Conservation (phyloP, 2,888 invertebrate species). For the Cephus pulcher region DNA sequence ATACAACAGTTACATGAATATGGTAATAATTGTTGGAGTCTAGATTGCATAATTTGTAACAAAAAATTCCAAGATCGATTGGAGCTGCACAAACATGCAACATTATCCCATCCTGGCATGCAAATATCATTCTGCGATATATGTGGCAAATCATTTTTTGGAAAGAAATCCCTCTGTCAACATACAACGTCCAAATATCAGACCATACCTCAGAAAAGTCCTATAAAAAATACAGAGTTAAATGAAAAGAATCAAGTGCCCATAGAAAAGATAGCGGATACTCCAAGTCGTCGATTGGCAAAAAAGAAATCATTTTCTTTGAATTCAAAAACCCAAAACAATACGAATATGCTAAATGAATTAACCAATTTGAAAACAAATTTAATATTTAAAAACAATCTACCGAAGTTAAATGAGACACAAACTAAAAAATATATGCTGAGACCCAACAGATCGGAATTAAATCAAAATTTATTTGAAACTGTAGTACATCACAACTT, state of each 20-base stretch:
- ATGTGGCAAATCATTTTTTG: slow-evolving; percentile 25
- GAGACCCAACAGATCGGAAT: not conserved
- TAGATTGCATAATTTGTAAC: slow-evolving; percentile 23
- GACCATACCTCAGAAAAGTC: not conserved
- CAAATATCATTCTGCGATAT: slow-evolving; percentile 29
- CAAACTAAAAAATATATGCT: not conserved
- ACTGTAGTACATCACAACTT: not conserved
- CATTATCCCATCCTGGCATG: slow-evolving; percentile 18
- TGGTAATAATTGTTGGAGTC: not conserved
- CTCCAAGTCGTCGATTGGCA: not conserved
- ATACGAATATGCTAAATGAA: not conserved
- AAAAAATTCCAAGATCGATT: slow-evolving; percentile 21
- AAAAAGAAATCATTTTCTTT: slow-evolving; percentile 4
- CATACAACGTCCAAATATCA: slow-evolving; percentile 22
- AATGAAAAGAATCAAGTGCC: not conserved
- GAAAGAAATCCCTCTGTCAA: slow-evolving; percentile 14
- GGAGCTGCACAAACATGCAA: slow-evolving; percentile 28
- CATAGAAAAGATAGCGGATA: not conserved
- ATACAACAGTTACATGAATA: not conserved
- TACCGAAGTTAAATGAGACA: not conserved
- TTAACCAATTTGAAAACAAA: not conserved
- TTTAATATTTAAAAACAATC: not conserved
- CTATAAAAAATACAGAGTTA: not conserved
- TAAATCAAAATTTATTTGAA: not conserved
- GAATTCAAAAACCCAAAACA: not conserved